Evolutionary conservation across 2,797 vertebrate species (phyloP).

Genomic region (Phoxinus dragarum): DNA sequence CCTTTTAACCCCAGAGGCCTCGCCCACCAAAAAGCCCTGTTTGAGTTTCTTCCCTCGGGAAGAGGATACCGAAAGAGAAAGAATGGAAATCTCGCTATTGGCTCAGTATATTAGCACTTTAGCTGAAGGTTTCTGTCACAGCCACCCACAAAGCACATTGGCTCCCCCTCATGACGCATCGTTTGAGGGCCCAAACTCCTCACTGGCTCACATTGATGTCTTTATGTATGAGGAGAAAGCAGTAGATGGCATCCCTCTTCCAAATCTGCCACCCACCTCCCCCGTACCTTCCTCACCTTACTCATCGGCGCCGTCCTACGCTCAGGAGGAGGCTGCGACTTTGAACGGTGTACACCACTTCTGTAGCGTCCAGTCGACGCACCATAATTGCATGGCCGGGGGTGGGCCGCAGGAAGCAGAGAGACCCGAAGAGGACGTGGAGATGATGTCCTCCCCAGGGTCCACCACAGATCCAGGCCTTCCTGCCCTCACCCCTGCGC

Average conservation of each 20-base stretch:
- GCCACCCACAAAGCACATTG: conserved; percentile 43
- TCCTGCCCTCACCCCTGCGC: conserved; percentile 70
- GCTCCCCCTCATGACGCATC: conserved; percentile 31
- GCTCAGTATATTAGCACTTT: conserved; percentile 80
- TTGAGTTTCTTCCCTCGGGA: conserved; percentile 71
- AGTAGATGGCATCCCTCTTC: conserved; percentile 73
- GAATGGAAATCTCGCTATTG: conserved; percentile 76
- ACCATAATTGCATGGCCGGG: conserved; percentile 54
- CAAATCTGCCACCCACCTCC: conserved; percentile 68
- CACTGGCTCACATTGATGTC: conserved; percentile 69
- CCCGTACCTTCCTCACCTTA: conserved; percentile 40
- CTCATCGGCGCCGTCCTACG: conserved; percentile 48
- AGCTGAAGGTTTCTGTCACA: conserved; percentile 75
- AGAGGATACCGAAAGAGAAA: conserved; percentile 72
- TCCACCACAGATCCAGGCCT: conserved; percentile 11
- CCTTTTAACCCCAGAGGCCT: conserved; percentile 81
- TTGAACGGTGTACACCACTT: conserved; percentile 65
- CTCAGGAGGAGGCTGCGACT: conserved; percentile 57
- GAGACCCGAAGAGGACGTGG: conserved; percentile 45
- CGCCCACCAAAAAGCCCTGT: conserved; percentile 74
- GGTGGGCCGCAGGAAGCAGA: conserved; percentile 50
- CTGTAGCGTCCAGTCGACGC: conserved; percentile 66
- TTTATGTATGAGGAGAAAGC: conserved; percentile 72
- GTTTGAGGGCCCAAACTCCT: conserved; percentile 74
- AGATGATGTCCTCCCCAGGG: conserved; percentile 47